Evolutionary conservation across 2,888 invertebrate genomes (phyloP).

Genomic region (Arctia plantaginis): DNA sequence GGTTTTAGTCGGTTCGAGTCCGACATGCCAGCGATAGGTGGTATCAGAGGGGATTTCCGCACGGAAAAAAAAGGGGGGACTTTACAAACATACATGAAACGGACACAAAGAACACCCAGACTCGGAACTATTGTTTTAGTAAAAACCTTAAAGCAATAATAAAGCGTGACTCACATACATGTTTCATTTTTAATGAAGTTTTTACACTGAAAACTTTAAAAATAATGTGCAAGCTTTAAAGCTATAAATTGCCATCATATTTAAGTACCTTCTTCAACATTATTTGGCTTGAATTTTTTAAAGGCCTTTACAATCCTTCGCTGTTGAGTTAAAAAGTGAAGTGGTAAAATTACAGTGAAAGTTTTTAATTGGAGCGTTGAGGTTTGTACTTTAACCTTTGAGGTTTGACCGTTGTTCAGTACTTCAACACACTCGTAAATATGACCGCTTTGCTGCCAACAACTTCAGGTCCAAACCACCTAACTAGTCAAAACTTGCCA

Average conservation of each 20-base stretch:
- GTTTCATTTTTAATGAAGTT: background rate
- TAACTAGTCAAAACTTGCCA: constrained; percentile 60
- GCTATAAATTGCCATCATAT: background rate
- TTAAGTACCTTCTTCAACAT: background rate
- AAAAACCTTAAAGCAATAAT: background rate
- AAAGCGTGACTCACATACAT: background rate
- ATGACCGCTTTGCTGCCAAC: constrained; percentile 58
- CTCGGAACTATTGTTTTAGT: background rate
- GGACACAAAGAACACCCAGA: too few relatives aligned
- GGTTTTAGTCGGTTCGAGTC: too few relatives aligned
- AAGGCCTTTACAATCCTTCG: constrained; percentile 18
- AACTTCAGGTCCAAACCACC: constrained; percentile 55
- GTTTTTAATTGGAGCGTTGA: constrained; percentile 72
- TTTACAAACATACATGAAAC: too few relatives aligned
- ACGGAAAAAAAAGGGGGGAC: too few relatives aligned
- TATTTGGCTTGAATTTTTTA: background rate
- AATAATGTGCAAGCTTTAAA: constrained; percentile 28
- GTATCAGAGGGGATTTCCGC: too few relatives aligned
- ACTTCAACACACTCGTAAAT: constrained; percentile 50
- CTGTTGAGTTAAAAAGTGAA: constrained; percentile 39
- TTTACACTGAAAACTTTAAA: constrained; percentile 35
- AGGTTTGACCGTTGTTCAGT: constrained; percentile 52
- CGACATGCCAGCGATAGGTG: too few relatives aligned
- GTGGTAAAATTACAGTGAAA: constrained; percentile 52
- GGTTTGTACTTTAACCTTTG: constrained; percentile 57